These are phyloP conservation scores for Cyrtorhinus lividipennis DNA, from an alignment of 1,140 invertebrate genomes.

Conservation along the genomic window DNA sequence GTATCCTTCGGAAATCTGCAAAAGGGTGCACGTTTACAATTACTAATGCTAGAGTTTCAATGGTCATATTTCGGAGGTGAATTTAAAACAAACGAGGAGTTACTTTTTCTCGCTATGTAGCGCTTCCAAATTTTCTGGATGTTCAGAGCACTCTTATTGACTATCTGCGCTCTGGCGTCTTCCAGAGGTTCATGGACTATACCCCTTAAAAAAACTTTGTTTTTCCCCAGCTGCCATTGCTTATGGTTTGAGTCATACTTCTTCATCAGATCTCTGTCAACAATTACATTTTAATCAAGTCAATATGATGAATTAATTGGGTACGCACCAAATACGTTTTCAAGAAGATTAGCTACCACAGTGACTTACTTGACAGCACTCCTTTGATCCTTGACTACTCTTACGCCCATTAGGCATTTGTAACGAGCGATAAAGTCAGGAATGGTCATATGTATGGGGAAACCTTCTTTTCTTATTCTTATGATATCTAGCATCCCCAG, in stretches of 20 bases:
- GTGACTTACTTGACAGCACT: constrained; percentile 37
- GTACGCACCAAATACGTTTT: not conserved
- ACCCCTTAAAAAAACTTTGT: constrained; percentile 75
- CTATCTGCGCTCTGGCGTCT: constrained; percentile 51
- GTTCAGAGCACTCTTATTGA: constrained; percentile 52
- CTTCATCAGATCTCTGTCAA: constrained; percentile 37
- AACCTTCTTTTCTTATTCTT: constrained; percentile 81
- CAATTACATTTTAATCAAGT: not conserved
- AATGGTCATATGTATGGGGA: constrained; percentile 72
- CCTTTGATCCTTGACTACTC: constrained; percentile 30
- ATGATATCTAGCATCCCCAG: constrained; percentile 94
- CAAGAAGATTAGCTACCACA: not conserved
- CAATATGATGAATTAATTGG: not conserved
- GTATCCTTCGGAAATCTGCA: constrained; percentile 48
- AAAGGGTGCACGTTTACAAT: too few species aligned
- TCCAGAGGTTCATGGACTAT: constrained; percentile 78
- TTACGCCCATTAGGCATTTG: constrained; percentile 44
- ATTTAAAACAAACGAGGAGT: too few species aligned
- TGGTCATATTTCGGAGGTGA: not conserved
- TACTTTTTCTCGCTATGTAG: constrained; percentile 45
- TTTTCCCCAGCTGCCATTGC: constrained; percentile 85
- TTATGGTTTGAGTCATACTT: constrained; percentile 43
- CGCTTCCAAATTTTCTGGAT: constrained; percentile 67
- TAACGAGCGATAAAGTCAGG: constrained; percentile 66
- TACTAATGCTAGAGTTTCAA: not conserved